A percentile compares a stretch with the other conserved stretches of the same genome.
Conservation (phyloP, 2,888 invertebrate species). For the Oligia latruncula region DNA sequence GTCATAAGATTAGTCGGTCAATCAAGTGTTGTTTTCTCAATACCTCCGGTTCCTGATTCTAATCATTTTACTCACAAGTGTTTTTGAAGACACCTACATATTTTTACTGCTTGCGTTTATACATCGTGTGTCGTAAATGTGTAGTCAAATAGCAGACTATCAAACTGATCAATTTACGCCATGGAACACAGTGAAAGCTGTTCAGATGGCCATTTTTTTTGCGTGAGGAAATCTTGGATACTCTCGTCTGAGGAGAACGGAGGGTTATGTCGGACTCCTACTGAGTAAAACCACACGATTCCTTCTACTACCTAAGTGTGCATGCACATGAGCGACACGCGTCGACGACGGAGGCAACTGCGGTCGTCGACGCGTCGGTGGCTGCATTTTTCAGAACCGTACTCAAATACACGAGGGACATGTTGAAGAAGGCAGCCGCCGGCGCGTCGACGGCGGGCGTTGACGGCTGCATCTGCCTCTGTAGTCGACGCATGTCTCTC, state of each 20-base stretch:
- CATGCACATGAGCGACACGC: too few relatives aligned
- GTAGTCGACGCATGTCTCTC: too few relatives aligned
- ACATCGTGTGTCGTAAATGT: background rate
- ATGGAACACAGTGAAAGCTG: background rate
- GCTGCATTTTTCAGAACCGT: too few relatives aligned
- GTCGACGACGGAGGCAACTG: too few relatives aligned
- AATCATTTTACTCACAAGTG: constrained; percentile 7
- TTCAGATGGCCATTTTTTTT: background rate
- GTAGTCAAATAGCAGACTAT: background rate
- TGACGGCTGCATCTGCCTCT: too few relatives aligned
- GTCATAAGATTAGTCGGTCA: background rate
- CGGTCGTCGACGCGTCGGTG: too few relatives aligned
- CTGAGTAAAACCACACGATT: background rate
- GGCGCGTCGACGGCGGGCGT: too few relatives aligned
- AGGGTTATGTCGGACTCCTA: background rate
- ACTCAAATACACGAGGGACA: too few relatives aligned
- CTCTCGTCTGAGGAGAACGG: background rate
- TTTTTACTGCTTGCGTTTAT: background rate
- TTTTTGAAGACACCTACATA: constrained; percentile 5
- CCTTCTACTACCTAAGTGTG: too few relatives aligned
- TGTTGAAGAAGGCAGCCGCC: too few relatives aligned
- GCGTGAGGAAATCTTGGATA: background rate
- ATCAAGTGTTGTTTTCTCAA: background rate
- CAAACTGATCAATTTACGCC: background rate
- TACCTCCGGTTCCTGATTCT: background rate